phyloP scores from a whole-genome alignment of 1,140 invertebrate species.

The Nephila pilipes region DNA sequence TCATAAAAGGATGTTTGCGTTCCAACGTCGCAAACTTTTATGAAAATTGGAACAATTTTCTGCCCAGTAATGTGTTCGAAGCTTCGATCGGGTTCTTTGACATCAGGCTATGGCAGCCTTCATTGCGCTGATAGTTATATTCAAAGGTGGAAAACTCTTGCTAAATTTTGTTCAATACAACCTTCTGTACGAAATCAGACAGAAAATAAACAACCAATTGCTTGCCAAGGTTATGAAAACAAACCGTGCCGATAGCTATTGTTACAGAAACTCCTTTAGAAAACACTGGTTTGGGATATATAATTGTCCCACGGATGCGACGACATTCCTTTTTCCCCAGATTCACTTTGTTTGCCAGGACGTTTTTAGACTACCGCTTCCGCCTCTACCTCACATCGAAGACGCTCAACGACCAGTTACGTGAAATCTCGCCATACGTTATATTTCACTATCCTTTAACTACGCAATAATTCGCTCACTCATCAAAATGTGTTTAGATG shows the following conservation, averaged over 20 bases:
- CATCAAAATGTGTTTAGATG: neutral
- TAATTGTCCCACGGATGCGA: conserved; percentile 17
- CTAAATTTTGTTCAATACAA: no score
- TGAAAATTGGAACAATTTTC: no score
- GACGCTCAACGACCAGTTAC: conserved; percentile 22
- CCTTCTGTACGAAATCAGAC: no score
- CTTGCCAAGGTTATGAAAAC: neutral
- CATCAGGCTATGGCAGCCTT: no score
- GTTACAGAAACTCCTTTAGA: conserved; percentile 32
- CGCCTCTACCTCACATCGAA: conserved; percentile 9
- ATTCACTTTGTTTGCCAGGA: conserved; percentile 65
- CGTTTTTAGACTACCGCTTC: conserved; percentile 64
- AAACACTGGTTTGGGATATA: conserved; percentile 38
- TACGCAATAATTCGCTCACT: neutral
- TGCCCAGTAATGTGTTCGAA: no score
- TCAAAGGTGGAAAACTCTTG: no score
- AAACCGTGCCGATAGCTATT: conserved; percentile 24
- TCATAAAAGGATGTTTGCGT: no score
- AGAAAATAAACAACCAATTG: no score
- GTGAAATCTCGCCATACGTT: neutral
- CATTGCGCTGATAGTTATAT: no score
- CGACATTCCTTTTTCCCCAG: conserved; percentile 49
- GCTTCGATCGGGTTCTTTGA: no score
- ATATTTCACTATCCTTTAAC: neutral
- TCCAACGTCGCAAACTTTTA: no score